Evolutionary conservation across 2,888 invertebrate genomes (phyloP), one percentile per base, ranked within the genome.

Genomic region (Dasypogon diadema): DNA sequence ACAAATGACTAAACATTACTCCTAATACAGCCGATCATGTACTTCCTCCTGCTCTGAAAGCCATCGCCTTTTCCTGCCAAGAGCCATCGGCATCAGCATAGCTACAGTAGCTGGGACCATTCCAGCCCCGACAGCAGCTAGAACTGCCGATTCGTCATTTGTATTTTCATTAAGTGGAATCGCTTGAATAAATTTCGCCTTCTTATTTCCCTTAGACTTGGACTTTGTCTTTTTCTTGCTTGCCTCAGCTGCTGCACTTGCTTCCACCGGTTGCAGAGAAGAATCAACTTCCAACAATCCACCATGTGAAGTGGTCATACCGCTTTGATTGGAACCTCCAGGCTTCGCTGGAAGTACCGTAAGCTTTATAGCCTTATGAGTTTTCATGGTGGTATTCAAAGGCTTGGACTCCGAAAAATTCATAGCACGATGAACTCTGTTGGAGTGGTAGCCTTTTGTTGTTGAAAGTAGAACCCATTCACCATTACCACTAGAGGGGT

Each of bases 41-140:
- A 42, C 12, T 24, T 26, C n/a, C 8, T 54, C 14, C 21, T 14
- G 8, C 12, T 30, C n/a, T 2, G 10, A 14, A 30, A 54, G 12
- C 8, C 14, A 51, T 6, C 79, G 63, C 48, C 74, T 76, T 75
- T 76, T 87, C 55, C 88, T 85, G n/a, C 91, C 91, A 76, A 93
- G 86, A 83, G 92, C 91, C 89, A 93, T 91, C 0, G 93, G 93
- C 42, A 93, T 91, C 79, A 93, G 88, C 91, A 93, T 92, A 0
- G 93, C 93, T 91, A 93, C 92, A 0, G 93, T 92, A 0, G 93
- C 93, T 4, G 93, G 93, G 18, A 93, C 88, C 91, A 93, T 92
- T 0, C 93, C 93, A 14, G 93, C 93, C 0, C 93, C 92, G 0
- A 93, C 80, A 21, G 81, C 81, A 2, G 81, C 81, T 1, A 81